Evolutionary conservation across 2,797 vertebrate genomes (phyloP).

Genomic region (Sebastiscus albofasciatus): DNA sequence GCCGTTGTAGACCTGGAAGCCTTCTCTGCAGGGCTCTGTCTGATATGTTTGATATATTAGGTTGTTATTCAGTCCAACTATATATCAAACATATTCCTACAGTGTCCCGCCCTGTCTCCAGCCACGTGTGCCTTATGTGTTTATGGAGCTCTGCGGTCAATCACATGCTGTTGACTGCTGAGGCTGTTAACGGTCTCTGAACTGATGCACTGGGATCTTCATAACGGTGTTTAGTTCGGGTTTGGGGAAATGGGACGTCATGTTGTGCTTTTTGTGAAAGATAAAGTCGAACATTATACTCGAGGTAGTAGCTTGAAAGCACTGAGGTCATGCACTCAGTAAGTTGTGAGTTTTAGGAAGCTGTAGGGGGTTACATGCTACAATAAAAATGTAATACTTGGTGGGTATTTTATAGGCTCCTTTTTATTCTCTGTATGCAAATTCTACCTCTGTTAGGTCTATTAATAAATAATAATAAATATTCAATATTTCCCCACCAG

Average conservation of each 20-base stretch:
- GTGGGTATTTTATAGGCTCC: not conserved
- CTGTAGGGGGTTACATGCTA: not conserved
- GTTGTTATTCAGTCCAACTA: conserved; percentile 99
- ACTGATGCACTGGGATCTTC: conserved; percentile 35
- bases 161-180: conserved; percentile 52
- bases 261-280: conserved; percentile 3
- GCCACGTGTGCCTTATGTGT: conserved; percentile 85
- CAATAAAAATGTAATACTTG: not conserved
- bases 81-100: conserved; percentile 99
- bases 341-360: not conserved
- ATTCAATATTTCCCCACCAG: not conserved
- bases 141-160: conserved; percentile 66
- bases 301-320: not conserved
- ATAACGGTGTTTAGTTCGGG: conserved; percentile 21
- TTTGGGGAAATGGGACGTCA: not conserved
- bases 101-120: conserved; percentile 98
- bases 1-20: conserved; percentile 90
- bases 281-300: not conserved
- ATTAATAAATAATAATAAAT: not conserved
- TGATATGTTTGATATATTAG: conserved; percentile 99
- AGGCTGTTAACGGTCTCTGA: conserved; percentile 50
- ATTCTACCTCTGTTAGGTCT: not conserved
- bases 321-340: not conserved
- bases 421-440: not conserved
- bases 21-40: conserved; percentile 98